A percentile compares a stretch with the other conserved stretches of the same genome.
phyloP scores from a whole-genome alignment of 1,140 invertebrate species.

The Scaptomyza montana region DNA sequence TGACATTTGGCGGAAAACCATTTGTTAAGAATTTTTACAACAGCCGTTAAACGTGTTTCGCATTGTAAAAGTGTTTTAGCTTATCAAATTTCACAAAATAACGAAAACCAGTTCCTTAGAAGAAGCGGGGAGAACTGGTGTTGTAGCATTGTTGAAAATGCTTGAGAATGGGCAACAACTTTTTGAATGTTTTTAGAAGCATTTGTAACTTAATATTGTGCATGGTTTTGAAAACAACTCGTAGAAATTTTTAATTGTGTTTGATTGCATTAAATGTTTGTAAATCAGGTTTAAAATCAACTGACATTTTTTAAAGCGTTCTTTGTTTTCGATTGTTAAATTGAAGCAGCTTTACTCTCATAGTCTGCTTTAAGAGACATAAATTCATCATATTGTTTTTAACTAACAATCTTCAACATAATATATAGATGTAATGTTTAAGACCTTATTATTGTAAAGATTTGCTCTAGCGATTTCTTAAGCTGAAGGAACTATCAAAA shows the following conservation, averaged over 20 bases:
- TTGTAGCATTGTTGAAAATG: neutral
- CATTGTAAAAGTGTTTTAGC: slow-evolving; percentile 22
- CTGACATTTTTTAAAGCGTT: too few relatives aligned
- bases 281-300: neutral
- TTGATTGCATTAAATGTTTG: neutral
- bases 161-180: neutral
- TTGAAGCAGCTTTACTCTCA: too few relatives aligned
- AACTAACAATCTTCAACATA: too few relatives aligned
- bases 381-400: too few relatives aligned
- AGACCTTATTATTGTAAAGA: too few relatives aligned
- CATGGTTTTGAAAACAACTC: neutral
- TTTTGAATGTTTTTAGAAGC: neutral
- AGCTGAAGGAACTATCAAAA: too few relatives aligned
- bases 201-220: neutral
- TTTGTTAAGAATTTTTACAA: slow-evolving; percentile 55
- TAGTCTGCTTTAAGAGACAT: too few relatives aligned
- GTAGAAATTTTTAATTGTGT: neutral
- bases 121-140: neutral
- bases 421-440: too few relatives aligned
- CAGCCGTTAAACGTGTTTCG: slow-evolving; percentile 56
- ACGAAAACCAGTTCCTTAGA: neutral
- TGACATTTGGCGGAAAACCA: slow-evolving; percentile 59
- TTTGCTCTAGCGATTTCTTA: too few relatives aligned
- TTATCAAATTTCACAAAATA: slow-evolving; percentile 13
- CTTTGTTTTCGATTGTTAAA: too few relatives aligned